phyloP scores from a whole-genome alignment of 1,140 invertebrate genomes.

The Adoxophyes honmai region DNA sequence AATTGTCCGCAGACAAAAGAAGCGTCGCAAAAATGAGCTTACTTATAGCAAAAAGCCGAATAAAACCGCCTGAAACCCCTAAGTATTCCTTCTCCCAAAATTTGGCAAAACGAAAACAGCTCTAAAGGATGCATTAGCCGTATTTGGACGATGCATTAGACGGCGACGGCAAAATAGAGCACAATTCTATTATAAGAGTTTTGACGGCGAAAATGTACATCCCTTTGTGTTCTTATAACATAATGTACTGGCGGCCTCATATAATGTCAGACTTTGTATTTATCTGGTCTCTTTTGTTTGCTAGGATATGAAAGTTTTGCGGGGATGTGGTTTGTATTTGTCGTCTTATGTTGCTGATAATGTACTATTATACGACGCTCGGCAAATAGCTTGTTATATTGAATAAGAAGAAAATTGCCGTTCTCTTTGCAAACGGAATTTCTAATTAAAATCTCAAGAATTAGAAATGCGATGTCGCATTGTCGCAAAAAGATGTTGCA shows the following conservation, averaged over 20 bases:
- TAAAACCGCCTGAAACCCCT: not conserved
- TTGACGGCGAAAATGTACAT: conserved; percentile 9
- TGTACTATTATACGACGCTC: conserved; percentile 3
- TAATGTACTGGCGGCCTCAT: not conserved
- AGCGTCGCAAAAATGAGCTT: too few species aligned
- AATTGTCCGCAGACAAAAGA: too few species aligned
- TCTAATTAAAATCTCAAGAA: too few species aligned
- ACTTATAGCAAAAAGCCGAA: too few species aligned
- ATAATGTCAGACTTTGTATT: conserved; percentile 13
- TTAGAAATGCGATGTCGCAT: too few species aligned
- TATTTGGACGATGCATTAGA: conserved; percentile 9
- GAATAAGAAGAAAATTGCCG: too few species aligned
- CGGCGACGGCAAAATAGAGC: conserved; percentile 1
- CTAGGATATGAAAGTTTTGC: not conserved
- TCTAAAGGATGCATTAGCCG: conserved; percentile 7
- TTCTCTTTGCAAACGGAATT: not conserved
- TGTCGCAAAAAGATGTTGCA: too few species aligned
- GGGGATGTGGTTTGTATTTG: not conserved
- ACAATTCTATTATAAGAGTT: conserved; percentile 14
- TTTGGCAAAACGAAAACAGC: conserved; percentile 5
- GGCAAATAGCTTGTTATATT: not conserved
- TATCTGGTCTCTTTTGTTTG: conserved; percentile 9
- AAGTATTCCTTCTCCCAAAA: not conserved
- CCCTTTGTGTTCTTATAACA: conserved; percentile 11
- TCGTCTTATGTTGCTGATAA: not conserved